phyloP scores from a whole-genome alignment of 2,797 vertebrate genomes.

The Onychomys torridus region DNA sequence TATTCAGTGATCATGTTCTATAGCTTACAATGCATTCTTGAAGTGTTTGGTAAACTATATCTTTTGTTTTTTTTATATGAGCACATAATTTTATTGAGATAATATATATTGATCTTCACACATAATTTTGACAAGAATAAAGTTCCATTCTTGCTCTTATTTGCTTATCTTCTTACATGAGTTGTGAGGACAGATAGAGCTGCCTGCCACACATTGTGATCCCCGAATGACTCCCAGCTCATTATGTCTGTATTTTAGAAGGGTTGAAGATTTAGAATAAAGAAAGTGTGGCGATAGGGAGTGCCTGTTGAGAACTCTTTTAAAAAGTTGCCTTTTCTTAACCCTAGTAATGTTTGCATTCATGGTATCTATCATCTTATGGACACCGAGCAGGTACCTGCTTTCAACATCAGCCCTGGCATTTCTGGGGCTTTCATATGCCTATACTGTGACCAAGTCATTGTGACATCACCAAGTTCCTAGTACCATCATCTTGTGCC shows the following conservation, averaged over 20 bases:
- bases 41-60: slow-evolving; percentile 58
- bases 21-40: slow-evolving; percentile 88
- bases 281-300: not conserved
- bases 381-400: slow-evolving; percentile 30
- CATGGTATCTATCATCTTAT: not conserved
- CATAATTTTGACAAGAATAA: slow-evolving; percentile 22
- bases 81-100: slow-evolving; percentile 48
- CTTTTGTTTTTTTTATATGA: not conserved
- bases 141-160: slow-evolving; percentile 42
- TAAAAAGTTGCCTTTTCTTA: slow-evolving; percentile 40
- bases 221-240: not conserved
- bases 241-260: slow-evolving; percentile 22
- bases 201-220: slow-evolving; percentile 21
- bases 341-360: not conserved
- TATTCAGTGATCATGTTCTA: slow-evolving; percentile 89
- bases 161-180: not conserved
- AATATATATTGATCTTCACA: not conserved
- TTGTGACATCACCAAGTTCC: slow-evolving; percentile 72
- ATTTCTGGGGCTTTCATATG: slow-evolving; percentile 12
- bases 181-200: not conserved
- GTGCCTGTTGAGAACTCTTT: not conserved
- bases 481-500: not conserved
- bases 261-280: not conserved
- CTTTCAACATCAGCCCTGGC: slow-evolving; percentile 1
- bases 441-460: not conserved